These are phyloP conservation scores for Erinaceus europaeus DNA, from an alignment of 2,113 vertebrate genomes.

Conservation along the genomic window DNA sequence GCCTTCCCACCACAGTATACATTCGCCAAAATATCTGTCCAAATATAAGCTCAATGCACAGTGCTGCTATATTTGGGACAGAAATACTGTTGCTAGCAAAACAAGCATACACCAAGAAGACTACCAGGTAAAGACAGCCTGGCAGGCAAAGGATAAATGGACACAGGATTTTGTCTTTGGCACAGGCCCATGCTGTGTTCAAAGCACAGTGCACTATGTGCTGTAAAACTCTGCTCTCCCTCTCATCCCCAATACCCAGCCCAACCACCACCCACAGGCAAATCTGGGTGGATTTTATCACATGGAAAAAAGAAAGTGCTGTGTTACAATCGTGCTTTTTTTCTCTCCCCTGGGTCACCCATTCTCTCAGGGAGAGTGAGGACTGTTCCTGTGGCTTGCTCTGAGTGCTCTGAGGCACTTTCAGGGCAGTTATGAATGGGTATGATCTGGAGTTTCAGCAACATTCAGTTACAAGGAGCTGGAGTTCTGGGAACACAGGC, in stretches of 20 bases:
- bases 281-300: background rate
- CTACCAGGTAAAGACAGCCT: too few relatives aligned
- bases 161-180: fast-evolving
- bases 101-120: background rate
- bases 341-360: background rate
- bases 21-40: background rate
- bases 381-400: background rate
- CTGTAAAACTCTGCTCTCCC: background rate
- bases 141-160: background rate
- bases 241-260: background rate
- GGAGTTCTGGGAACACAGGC: background rate
- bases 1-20: background rate
- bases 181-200: too few relatives aligned
- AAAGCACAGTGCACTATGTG: fast-evolving
- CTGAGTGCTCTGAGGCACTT: background rate
- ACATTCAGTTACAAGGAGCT: background rate
- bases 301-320: background rate
- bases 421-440: background rate
- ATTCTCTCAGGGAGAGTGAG: background rate
- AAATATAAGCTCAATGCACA: background rate
- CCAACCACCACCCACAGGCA: background rate
- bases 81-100: background rate
- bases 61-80: background rate
- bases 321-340: background rate
- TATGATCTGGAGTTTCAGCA: background rate